phyloP scores from a whole-genome alignment of 2,113 vertebrate species.

The Nicator chloris region DNA sequence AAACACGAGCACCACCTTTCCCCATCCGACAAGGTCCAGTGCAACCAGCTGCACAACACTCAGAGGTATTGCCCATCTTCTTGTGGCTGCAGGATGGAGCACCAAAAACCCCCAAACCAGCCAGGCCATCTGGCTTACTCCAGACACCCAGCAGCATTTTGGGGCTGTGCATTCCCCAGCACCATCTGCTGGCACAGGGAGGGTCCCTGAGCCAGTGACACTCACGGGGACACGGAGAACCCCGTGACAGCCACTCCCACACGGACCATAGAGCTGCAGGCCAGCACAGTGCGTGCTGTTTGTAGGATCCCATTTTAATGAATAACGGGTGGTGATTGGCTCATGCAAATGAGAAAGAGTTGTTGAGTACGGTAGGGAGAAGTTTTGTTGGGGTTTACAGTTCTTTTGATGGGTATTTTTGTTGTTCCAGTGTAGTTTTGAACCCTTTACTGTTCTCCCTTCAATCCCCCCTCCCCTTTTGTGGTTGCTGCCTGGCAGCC shows the following conservation, averaged over 20 bases:
- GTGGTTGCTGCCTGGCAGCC: too few relatives aligned
- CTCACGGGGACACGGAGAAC: accelerated
- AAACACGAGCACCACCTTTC: neutral
- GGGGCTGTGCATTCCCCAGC: neutral
- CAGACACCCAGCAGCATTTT: neutral
- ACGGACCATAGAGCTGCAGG: too few relatives aligned
- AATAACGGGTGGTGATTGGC: too few relatives aligned
- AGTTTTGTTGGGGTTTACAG: too few relatives aligned
- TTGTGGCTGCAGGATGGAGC: neutral
- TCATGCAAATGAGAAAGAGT: too few relatives aligned
- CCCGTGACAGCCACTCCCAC: accelerated
- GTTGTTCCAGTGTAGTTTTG: too few relatives aligned
- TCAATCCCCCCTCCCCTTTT: too few relatives aligned
- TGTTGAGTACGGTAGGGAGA: too few relatives aligned
- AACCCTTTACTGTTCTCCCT: too few relatives aligned
- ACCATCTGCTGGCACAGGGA: neutral
- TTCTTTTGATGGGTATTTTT: too few relatives aligned
- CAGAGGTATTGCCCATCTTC: neutral
- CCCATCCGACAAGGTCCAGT: neutral
- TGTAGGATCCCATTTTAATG: too few relatives aligned
- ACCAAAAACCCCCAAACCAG: neutral
- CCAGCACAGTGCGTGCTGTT: too few relatives aligned
- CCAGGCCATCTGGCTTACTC: neutral
- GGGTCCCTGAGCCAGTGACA: neutral
- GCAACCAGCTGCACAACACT: neutral